Base-by-base conservation (phyloP, 2,888 invertebrate species). In the Dolichopus griseipennis region DNA sequence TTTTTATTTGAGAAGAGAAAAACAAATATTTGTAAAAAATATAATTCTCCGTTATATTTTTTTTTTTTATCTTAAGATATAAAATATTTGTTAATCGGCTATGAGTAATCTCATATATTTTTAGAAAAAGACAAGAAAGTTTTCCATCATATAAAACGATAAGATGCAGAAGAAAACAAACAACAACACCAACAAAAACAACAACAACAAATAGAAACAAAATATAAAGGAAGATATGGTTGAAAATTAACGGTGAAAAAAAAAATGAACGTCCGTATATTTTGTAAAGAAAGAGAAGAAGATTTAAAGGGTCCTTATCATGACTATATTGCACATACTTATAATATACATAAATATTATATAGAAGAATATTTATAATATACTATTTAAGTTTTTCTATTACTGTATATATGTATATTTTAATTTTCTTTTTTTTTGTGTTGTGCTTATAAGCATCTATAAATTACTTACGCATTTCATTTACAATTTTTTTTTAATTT, bases 391-490 rank as follows among this genome's bases (percentile, higher is more conserved):
- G 18, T 18, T 18, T 52, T 52, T 52, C 6, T 52, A 52, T 52
- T 15, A 1, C 6, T 52, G 18, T n/a, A 52, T 6, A 52, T 18
- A 52, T 52, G 2, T n/a, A n/a, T n/a, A n/a, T n/a, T 18, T 18
- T 52, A 3, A 18, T 18, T 6, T 52, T 18, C 4, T 18, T 2
- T 41, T 18, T 52, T 15, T 52, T 12, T 52, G 52, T 52, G 52
- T 52, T 6, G 6, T 52, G 52, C 2, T 52, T 52, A 52, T 52
- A n/a, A 18, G 15, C 18, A n/a, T 52, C 15, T 18, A 52, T 52
- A 52, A 52, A 52, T 52, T 52, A 52, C 52, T 52, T 52, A 52
- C 52, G 52, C 52, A 52, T 52, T 52, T 52, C 52, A 52, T 52
- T 52, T 52, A 52, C 52, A 52, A 18, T 52, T 52, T 18, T 52